Conservation (phyloP, 2,113 vertebrate genomes). For the Chiloscyllium plagiosum region DNA sequence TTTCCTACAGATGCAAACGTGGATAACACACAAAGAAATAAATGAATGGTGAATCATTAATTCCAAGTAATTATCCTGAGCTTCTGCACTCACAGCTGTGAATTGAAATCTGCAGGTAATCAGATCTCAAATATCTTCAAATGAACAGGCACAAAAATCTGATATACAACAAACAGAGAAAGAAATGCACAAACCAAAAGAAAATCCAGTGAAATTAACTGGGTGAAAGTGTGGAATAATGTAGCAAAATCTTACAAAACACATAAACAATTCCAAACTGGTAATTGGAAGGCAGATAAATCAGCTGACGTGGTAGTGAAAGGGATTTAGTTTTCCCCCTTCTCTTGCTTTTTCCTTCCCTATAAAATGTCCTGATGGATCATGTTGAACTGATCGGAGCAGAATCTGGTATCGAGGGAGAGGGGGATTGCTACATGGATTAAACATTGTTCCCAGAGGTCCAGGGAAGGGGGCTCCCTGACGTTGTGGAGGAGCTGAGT, state of each 20-base stretch:
- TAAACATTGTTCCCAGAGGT: background rate
- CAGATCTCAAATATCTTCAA: too few species aligned
- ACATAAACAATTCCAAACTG: background rate
- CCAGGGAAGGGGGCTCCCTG: background rate
- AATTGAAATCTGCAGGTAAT: background rate
- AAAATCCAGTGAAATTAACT: background rate
- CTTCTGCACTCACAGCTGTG: background rate
- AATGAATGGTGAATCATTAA: background rate
- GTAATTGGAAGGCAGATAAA: background rate
- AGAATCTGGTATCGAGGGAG: background rate
- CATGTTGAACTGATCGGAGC: background rate
- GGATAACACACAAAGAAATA: conserved; percentile 16
- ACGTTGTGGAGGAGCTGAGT: background rate
- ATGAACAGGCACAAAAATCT: background rate
- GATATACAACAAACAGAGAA: background rate
- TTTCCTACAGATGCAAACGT: conserved; percentile 23
- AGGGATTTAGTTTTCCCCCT: background rate
- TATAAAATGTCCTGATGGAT: background rate
- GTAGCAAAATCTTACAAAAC: background rate
- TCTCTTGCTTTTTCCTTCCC: background rate
- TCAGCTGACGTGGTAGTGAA: background rate
- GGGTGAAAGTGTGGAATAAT: background rate
- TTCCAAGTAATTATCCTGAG: too few species aligned
- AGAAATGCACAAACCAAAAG: background rate
- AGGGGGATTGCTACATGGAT: background rate